These are phyloP conservation scores for Chironomus tepperi DNA, from an alignment of 1,140 invertebrate genomes.

Conservation along the genomic window DNA sequence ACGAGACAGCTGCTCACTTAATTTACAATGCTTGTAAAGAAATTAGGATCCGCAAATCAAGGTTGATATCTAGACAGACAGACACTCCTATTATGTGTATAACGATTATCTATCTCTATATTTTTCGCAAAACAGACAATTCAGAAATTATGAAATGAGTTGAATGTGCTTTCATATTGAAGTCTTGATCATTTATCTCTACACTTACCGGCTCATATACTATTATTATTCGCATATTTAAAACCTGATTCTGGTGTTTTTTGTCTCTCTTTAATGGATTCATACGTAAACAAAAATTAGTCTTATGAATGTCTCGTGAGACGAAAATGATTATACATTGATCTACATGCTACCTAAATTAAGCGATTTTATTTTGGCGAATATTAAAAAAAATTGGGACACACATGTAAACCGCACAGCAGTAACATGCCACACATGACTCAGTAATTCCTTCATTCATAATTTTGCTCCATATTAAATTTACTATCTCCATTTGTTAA, in stretches of 20 bases:
- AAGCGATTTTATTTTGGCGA: not conserved
- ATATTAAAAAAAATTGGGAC: not conserved
- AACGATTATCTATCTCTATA: not conserved
- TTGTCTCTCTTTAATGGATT: too few relatives aligned
- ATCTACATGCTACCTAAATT: too few relatives aligned
- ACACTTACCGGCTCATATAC: not conserved
- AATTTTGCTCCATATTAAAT: not conserved
- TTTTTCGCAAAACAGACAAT: not conserved
- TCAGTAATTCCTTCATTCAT: not conserved
- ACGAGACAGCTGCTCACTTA: not conserved
- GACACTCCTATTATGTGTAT: not conserved
- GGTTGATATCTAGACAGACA: not conserved
- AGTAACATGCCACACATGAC: not conserved
- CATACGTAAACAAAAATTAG: not conserved
- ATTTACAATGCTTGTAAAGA: not conserved
- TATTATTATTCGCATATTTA: too few relatives aligned
- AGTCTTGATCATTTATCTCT: not conserved
- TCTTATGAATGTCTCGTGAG: not conserved
- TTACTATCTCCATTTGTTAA: too few relatives aligned
- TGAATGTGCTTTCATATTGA: not conserved
- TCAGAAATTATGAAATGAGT: constrained; percentile 9
- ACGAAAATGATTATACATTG: not conserved
- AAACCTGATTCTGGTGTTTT: too few relatives aligned
- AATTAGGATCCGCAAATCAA: constrained; percentile 12
- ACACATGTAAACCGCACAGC: not conserved